phyloP scores from a whole-genome alignment of 1,140 invertebrate genomes.

The Scaptomyza montana region DNA sequence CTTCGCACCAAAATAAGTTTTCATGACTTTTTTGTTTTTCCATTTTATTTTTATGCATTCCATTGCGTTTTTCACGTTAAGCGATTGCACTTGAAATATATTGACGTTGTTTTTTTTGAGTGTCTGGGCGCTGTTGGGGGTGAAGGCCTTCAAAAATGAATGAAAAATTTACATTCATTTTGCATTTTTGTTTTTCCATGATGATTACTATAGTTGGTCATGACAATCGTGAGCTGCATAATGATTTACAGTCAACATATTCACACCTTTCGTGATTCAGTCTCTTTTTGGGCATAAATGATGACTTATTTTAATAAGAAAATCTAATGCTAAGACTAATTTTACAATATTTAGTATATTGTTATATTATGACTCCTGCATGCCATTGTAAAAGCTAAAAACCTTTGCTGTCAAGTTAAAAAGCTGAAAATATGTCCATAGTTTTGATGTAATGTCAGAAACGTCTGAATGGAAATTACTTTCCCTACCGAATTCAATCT shows the following conservation, averaged over 20 bases:
- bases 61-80: conserved; percentile 45
- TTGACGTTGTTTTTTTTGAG: conserved; percentile 7
- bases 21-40: conserved; percentile 6
- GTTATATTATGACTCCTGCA: no score
- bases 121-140: conserved; percentile 13
- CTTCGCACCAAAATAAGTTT: conserved; percentile 30
- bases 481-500: not conserved
- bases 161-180: conserved; percentile 23
- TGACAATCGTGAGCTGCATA: conserved; percentile 31
- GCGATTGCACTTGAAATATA: conserved; percentile 39
- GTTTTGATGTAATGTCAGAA: no score
- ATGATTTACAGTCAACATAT: conserved; percentile 27
- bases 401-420: no score
- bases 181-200: conserved; percentile 1
- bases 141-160: conserved; percentile 23
- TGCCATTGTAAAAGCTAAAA: no score
- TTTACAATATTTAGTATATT: no score
- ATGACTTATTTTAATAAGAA: no score
- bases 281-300: conserved; percentile 12
- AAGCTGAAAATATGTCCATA: no score
- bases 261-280: conserved; percentile 17
- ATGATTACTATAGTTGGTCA: conserved; percentile 9
- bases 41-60: not conserved
- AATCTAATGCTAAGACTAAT: no score
- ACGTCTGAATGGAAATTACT: conserved; percentile 4